A percentile compares a stretch with the other conserved stretches of the same genome.
phyloP scores from a whole-genome alignment of 2,888 invertebrate species.

The Atethmia centrago region DNA sequence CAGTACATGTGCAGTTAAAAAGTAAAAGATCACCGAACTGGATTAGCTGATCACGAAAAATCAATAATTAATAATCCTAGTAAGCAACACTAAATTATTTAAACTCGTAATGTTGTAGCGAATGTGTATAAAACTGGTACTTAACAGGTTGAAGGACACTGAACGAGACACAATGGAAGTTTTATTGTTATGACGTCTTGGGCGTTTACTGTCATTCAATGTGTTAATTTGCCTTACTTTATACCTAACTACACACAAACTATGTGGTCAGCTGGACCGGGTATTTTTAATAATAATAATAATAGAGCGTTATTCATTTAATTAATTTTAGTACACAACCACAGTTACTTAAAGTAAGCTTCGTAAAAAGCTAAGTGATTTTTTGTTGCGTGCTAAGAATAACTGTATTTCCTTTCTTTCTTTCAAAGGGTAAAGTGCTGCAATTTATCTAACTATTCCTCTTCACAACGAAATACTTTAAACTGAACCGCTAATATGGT shows the following conservation, averaged over 20 bases:
- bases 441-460: background rate
- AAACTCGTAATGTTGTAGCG: no score
- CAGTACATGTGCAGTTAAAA: background rate
- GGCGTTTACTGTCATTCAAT: no score
- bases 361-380: background rate
- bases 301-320: background rate
- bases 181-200: no score
- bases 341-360: background rate
- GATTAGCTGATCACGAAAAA: background rate
- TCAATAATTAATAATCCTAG: background rate
- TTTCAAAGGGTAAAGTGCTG: no score
- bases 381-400: no score
- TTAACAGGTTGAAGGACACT: no score
- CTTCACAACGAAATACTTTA: background rate
- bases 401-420: no score
- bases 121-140: background rate
- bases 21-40: background rate
- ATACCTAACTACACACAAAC: no score
- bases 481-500: background rate
- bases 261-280: no score
- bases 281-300: no score
- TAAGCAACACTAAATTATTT: background rate
- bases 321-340: no score
- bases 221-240: background rate
- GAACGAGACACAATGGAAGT: no score